A percentile compares a stretch with the other conserved stretches of the same genome.
These are phyloP conservation scores for Marmota monax DNA, from an alignment of 2,113 vertebrate genomes.

Conservation along the genomic window DNA sequence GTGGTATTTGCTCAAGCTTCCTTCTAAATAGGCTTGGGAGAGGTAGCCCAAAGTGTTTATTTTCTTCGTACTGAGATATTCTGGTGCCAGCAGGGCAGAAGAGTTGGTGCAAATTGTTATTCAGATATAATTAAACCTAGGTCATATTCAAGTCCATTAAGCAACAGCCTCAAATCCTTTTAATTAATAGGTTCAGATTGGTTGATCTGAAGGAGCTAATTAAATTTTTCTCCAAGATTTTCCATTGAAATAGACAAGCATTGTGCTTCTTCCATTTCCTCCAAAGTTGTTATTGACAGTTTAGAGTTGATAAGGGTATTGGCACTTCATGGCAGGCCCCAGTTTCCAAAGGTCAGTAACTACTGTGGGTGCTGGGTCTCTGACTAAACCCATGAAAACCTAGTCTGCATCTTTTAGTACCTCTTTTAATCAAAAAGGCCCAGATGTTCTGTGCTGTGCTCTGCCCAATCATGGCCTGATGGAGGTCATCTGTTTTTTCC, in stretches of 20 bases:
- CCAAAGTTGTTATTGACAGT: conserved; percentile 53
- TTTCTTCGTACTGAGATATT: conserved; percentile 56
- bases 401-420: neutral
- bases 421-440: neutral
- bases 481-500: neutral
- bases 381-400: neutral
- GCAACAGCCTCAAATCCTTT: conserved; percentile 78
- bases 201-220: conserved; percentile 82
- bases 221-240: conserved; percentile 71
- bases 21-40: conserved; percentile 58
- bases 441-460: neutral
- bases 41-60: conserved; percentile 47
- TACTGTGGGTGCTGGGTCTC: neutral
- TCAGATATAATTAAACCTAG: conserved; percentile 76
- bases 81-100: conserved; percentile 6
- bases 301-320: conserved; percentile 46
- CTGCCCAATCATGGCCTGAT: neutral
- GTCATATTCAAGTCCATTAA: conserved; percentile 77
- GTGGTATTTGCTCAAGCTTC: conserved; percentile 56
- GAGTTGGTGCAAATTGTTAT: conserved; percentile 64
- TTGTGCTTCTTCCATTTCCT: conserved; percentile 19
- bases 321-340: neutral
- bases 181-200: conserved; percentile 85
- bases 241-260: conserved; percentile 62
- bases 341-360: conserved; percentile 62